Evolutionary conservation across 1,140 invertebrate genomes (phyloP), one percentile per base, ranked within the genome.

Genomic region (Andrena cerasifolii): DNA sequence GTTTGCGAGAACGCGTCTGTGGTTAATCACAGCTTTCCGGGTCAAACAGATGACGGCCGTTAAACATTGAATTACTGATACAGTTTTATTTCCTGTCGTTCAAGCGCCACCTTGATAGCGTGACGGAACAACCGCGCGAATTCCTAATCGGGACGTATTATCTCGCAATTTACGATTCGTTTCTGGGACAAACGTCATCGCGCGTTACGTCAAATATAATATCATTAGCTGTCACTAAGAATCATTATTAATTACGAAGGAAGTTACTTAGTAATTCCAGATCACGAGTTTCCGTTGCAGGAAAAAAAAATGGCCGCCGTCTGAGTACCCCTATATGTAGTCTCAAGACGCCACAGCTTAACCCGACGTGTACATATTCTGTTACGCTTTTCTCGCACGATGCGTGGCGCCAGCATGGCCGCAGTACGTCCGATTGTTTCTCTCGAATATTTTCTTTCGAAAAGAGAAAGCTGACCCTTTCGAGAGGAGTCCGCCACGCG

Each of bases 391-490:
- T 33, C 21, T 45, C 33, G 10, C 26, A 16, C 2, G 26, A 18
- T 26, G 33, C 14, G 8, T 53, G 24, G 56, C 56, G 47, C 67
- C 66, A 24, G 28, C 26, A 53, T 28, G n/a, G 14, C 3, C 33
- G 49, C 8, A n/a, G 7, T 7, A 45, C 24, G 3, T 33, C 14
- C 28, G 26, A 70, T 54, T 80, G 74, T 71, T 70, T 82, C 66
- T 68, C 65, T 66, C 40, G 43, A 73, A 58, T 63, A 80, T 83
- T 67, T 80, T 59, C 45, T 72, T 53, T 53, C 47, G 40, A 28
- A 61, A 80, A 43, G 43, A 74, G 73, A 84, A 84, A 80, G 67
- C n/a, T 47, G 72, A 85, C 65, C 53, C 73, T 73, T 77, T 81
- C 49, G 47, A 43, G 31, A 61, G 58, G 49, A 66, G 26, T 43